Evolutionary conservation across 2,888 invertebrate genomes (phyloP).

Genomic region (Aleiodes testaceus): DNA sequence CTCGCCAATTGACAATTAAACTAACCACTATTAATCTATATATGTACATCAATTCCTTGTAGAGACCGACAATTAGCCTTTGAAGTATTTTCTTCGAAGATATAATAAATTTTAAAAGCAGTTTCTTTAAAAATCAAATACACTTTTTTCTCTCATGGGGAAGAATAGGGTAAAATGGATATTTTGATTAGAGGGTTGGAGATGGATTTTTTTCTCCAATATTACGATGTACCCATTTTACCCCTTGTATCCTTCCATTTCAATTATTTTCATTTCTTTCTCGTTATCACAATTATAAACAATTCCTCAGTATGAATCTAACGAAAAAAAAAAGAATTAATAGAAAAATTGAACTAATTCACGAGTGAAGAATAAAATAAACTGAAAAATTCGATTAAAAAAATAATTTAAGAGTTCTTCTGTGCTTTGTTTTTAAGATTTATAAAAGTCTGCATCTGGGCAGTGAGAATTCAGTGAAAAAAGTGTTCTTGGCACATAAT

Average conservation of each 20-base stretch:
- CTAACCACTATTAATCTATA: slow-evolving; percentile 60
- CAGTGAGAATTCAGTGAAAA: slow-evolving; percentile 32
- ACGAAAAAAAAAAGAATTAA: slow-evolving; percentile 1
- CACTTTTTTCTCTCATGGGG: slow-evolving; percentile 7
- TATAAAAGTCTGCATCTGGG: slow-evolving; percentile 33
- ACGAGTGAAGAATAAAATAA: slow-evolving; percentile 24
- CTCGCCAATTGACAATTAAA: slow-evolving; percentile 51
- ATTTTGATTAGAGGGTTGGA: no score
- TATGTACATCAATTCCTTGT: slow-evolving; percentile 69
- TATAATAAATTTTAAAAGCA: not conserved
- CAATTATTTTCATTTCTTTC: slow-evolving; percentile 42
- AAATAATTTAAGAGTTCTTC: slow-evolving; percentile 35
- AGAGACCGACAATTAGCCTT: slow-evolving; percentile 60
- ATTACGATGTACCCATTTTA: no score
- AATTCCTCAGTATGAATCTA: slow-evolving; percentile 50
- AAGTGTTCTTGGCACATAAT: slow-evolving; percentile 37
- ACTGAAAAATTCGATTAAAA: slow-evolving; percentile 18
- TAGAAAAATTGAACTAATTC: slow-evolving; percentile 8
- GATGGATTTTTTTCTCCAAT: no score
- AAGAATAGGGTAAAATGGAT: no score
- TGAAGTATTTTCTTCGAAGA: slow-evolving; percentile 18
- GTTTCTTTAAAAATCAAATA: slow-evolving; percentile 23
- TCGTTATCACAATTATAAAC: slow-evolving; percentile 62
- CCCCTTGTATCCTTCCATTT: no score
- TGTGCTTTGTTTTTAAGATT: slow-evolving; percentile 27